These are phyloP conservation scores for Heliconius hermathena DNA, from an alignment of 1,140 invertebrate species.

Conservation along the genomic window DNA sequence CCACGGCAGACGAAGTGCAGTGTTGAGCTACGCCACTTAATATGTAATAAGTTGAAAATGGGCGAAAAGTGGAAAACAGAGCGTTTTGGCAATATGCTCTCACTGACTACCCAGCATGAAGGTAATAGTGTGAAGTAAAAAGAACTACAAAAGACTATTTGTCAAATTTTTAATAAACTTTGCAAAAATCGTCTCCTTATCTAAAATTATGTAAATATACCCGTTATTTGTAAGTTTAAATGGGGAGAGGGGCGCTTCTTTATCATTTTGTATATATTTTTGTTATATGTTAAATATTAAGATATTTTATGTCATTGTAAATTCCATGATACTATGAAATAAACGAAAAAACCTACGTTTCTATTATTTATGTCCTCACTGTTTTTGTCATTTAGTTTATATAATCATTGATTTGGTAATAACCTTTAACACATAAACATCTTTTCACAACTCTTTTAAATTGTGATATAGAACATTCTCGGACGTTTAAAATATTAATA, in stretches of 20 bases:
- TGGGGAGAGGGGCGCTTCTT: neutral
- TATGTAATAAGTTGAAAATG: neutral
- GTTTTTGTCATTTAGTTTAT: too few species aligned
- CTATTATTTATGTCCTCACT: neutral
- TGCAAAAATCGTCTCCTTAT: neutral
- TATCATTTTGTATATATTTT: conserved; percentile 1
- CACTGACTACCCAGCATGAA: too few species aligned
- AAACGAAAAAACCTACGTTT: neutral
- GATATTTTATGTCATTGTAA: conserved; percentile 25
- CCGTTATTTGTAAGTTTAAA: neutral
- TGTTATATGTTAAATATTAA: conserved; percentile 29
- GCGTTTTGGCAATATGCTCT: too few species aligned
- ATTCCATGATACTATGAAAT: conserved; percentile 26
- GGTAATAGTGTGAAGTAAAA: too few species aligned
- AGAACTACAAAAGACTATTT: neutral
- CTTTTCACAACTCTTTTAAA: too few species aligned
- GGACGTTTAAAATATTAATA: too few species aligned
- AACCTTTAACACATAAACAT: too few species aligned
- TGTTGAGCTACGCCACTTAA: neutral
- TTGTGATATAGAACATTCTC: too few species aligned
- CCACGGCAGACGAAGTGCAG: too few species aligned
- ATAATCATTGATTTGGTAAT: too few species aligned
- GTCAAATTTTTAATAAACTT: neutral
- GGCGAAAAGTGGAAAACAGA: too few species aligned
- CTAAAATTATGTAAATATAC: neutral